phyloP scores from a whole-genome alignment of 2,113 vertebrate genomes.

The Barnardius zonarius region DNA sequence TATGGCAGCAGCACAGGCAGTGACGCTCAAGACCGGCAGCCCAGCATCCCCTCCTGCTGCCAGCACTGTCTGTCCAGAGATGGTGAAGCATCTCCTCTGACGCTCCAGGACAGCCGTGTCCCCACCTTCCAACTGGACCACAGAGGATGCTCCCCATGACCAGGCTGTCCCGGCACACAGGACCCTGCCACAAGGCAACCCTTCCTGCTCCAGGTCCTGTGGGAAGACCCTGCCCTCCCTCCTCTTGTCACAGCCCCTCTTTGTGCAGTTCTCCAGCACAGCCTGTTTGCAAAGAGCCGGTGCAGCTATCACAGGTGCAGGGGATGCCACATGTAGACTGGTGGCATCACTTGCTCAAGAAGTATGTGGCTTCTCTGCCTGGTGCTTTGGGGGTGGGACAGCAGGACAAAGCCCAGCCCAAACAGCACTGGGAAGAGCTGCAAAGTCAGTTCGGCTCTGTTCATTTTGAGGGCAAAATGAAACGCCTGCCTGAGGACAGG shows the following conservation, averaged over 20 bases:
- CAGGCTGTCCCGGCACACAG: rapidly evolving
- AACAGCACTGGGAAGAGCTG: not conserved
- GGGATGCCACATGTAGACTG: rapidly evolving
- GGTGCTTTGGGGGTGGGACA: not conserved
- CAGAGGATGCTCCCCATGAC: not conserved
- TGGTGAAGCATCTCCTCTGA: not conserved
- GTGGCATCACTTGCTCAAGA: not conserved
- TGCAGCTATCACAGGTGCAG: rapidly evolving
- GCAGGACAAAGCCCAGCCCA: not conserved
- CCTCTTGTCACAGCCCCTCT: not conserved
- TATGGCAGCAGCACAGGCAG: not conserved
- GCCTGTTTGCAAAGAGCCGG: not conserved
- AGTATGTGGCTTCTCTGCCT: rapidly evolving
- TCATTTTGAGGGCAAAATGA: not conserved
- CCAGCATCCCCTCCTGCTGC: not conserved
- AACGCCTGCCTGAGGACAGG: not conserved
- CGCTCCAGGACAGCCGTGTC: not conserved
- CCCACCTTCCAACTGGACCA: not conserved
- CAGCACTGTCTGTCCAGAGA: not conserved
- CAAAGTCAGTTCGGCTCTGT: not conserved
- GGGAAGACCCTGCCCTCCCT: not conserved
- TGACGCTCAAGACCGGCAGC: not conserved
- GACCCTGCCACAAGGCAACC: not conserved
- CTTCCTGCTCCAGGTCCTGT: not conserved
- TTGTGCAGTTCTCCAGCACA: not conserved